Conservation (phyloP, 2,113 vertebrate genomes). For the Mesitornis unicolor region DNA sequence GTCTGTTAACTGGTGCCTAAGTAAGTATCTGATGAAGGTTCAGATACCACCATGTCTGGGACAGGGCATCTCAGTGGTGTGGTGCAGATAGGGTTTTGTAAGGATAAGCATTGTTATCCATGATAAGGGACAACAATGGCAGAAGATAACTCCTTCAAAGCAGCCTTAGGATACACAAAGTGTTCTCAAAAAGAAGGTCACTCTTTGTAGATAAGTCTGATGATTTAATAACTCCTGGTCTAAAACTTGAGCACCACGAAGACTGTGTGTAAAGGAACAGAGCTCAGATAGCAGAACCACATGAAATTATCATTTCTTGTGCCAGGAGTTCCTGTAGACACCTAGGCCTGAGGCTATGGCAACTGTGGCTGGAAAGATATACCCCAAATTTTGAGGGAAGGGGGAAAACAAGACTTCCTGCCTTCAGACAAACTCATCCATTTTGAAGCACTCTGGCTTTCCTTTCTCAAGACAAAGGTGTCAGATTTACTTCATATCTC, state of each 20-base stretch:
- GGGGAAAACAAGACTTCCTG: not conserved
- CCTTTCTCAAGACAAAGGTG: not conserved
- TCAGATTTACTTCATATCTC: not conserved
- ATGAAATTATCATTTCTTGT: not conserved
- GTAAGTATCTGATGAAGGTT: not conserved
- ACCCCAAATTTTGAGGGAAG: no score
- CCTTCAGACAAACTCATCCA: not conserved
- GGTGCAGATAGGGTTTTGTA: not conserved
- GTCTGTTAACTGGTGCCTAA: not conserved
- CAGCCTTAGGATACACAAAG: not conserved
- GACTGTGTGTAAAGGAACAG: not conserved
- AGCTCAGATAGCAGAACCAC: not conserved
- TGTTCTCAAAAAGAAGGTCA: not conserved
- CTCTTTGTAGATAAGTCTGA: not conserved
- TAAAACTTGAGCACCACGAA: not conserved
- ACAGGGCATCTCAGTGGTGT: accelerated
- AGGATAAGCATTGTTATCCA: no score
- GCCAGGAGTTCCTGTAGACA: not conserved
- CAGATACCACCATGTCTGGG: accelerated
- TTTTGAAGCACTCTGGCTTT: not conserved
- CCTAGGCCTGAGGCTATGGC: not conserved
- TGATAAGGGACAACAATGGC: not conserved
- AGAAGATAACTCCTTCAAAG: not conserved
- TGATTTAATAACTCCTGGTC: not conserved
- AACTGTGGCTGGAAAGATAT: not conserved